phyloP scores from a whole-genome alignment of 2,888 invertebrate genomes.

The Ochropleura leucogaster region DNA sequence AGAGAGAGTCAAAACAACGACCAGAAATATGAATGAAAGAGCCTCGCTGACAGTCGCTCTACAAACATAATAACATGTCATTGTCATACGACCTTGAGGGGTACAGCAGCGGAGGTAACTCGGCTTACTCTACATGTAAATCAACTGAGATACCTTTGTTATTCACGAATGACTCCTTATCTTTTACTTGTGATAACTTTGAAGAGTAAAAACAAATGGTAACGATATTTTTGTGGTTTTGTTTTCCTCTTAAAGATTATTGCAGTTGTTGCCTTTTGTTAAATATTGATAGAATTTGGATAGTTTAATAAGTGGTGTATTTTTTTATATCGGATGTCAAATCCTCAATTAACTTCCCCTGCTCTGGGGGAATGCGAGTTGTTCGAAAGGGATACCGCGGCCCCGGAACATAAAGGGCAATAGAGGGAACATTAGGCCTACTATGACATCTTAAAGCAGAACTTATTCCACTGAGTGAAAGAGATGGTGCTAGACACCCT shows the following conservation, averaged over 20 bases:
- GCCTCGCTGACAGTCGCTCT: constrained; percentile 17
- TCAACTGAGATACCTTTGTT: constrained; percentile 25
- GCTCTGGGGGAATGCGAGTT: too few relatives aligned
- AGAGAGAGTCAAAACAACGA: not conserved
- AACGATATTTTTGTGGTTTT: not conserved
- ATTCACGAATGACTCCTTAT: constrained; percentile 32
- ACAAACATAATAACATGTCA: constrained; percentile 38
- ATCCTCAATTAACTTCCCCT: too few relatives aligned
- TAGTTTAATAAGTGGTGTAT: not conserved
- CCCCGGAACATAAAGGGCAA: too few relatives aligned
- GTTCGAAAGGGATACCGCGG: too few relatives aligned
- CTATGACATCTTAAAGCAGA: too few relatives aligned
- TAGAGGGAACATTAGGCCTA: too few relatives aligned
- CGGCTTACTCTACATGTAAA: constrained; percentile 39
- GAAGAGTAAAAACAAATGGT: not conserved
- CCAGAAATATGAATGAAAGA: constrained; percentile 19
- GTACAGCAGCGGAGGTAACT: constrained; percentile 36
- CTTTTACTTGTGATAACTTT: constrained; percentile 36
- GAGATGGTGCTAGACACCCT: too few relatives aligned
- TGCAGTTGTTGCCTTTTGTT: not conserved
- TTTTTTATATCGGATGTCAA: too few relatives aligned
- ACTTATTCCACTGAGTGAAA: too few relatives aligned
- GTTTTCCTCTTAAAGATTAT: constrained; percentile 1
- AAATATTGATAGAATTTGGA: not conserved
- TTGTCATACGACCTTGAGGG: constrained; percentile 52